phyloP scores from a whole-genome alignment of 2,797 vertebrate species.

The Pseudochirops cupreus region DNA sequence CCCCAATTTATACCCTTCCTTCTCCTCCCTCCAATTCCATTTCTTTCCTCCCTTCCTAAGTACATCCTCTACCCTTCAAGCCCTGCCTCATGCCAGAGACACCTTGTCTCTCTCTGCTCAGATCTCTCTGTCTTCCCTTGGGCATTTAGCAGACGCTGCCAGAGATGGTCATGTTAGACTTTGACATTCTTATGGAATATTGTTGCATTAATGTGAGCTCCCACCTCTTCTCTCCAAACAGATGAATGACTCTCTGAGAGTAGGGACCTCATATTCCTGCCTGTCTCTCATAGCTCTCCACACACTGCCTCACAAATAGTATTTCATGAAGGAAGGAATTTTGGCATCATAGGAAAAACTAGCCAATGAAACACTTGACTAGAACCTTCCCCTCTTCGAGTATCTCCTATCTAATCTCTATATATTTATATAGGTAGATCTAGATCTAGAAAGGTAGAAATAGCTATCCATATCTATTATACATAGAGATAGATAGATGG shows the following conservation, averaged over 20 bases:
- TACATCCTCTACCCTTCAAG: neutral
- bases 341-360: neutral
- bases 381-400: neutral
- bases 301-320: neutral
- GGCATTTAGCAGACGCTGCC: neutral
- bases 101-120: neutral
- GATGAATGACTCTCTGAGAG: neutral
- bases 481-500: no score
- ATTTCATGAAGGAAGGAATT: neutral
- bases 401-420: neutral
- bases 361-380: neutral
- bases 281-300: neutral
- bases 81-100: neutral
- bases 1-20: neutral
- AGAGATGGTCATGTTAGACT: neutral
- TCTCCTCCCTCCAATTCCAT: neutral
- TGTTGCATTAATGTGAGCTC: neutral
- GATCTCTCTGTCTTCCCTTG: neutral
- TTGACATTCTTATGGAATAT: neutral
- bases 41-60: neutral
- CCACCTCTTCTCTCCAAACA: neutral
- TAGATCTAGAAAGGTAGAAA: neutral
- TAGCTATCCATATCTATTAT: no score
- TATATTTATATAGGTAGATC: neutral
- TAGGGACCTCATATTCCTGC: neutral